These are phyloP conservation scores for Rhinophrynus dorsalis DNA, from an alignment of 2,797 vertebrate genomes.

Conservation along the genomic window DNA sequence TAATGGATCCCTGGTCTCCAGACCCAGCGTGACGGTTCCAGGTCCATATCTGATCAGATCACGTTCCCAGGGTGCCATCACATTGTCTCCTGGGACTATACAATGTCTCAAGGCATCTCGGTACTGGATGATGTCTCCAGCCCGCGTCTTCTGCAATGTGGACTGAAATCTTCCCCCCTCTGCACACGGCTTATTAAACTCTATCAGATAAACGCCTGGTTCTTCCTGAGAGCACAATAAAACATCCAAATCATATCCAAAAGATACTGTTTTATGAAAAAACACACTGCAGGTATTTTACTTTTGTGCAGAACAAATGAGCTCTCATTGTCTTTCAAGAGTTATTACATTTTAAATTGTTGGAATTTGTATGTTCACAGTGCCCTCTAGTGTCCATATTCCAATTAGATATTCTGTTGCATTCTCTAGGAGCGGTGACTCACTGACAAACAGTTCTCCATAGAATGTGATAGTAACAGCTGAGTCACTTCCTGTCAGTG, in stretches of 20 bases:
- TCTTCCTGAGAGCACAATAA: conserved; percentile 56
- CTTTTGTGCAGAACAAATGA: too few relatives aligned
- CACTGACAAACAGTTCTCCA: too few relatives aligned
- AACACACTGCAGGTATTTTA: too few relatives aligned
- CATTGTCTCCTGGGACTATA: conserved; percentile 75
- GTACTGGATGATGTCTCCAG: conserved; percentile 72
- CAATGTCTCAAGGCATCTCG: conserved; percentile 51
- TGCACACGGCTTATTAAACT: conserved; percentile 66
- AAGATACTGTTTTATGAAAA: too few relatives aligned
- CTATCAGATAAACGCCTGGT: conserved; percentile 69
- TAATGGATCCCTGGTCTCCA: conserved; percentile 63
- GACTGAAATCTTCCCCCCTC: conserved; percentile 36
- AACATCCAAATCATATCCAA: not conserved
- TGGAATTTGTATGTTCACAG: too few relatives aligned
- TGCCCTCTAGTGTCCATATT: too few relatives aligned
- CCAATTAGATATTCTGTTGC: too few relatives aligned
- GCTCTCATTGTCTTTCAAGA: too few relatives aligned
- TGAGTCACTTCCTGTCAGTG: too few relatives aligned
- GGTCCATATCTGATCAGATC: conserved; percentile 70
- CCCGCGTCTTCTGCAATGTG: conserved; percentile 58
- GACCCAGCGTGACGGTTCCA: conserved; percentile 69
- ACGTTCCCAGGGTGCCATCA: conserved; percentile 80
- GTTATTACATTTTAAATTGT: too few relatives aligned
- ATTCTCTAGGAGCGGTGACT: too few relatives aligned
- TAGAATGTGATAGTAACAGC: too few relatives aligned